Evolutionary conservation across 2,888 invertebrate species (phyloP).

Genomic region (Tigriopus californicus): DNA sequence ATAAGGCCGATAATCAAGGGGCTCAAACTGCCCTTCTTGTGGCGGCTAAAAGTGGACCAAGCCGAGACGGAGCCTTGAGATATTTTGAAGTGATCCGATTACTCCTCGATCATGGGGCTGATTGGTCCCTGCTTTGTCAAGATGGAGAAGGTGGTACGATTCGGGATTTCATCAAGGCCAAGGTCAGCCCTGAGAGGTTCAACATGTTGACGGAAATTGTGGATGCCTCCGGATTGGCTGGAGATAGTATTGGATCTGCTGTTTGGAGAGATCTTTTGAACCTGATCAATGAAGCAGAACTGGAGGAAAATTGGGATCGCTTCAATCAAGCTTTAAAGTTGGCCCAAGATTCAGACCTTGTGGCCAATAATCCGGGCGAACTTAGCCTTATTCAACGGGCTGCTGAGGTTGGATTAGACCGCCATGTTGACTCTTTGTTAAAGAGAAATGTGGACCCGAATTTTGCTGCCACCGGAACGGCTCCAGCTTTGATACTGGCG

Average conservation of each 20-base stretch:
- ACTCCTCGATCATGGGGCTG: neutral
- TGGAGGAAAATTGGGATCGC: neutral
- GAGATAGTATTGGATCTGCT: neutral
- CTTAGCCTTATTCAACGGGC: neutral
- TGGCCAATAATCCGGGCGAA: neutral
- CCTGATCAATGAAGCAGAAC: neutral
- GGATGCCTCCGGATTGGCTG: too few relatives aligned
- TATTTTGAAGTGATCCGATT: neutral
- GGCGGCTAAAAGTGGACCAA: neutral
- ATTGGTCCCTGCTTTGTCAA: neutral
- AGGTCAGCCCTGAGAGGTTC: too few relatives aligned
- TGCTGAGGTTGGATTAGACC: neutral
- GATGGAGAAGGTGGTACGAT: too few relatives aligned
- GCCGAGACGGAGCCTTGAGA: neutral
- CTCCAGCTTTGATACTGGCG: conserved; percentile 1
- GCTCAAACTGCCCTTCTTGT: neutral
- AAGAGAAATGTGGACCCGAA: neutral
- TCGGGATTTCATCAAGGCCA: too few relatives aligned
- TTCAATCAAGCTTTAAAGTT: neutral
- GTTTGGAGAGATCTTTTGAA: neutral
- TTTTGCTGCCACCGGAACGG: neutral
- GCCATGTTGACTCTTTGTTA: neutral
- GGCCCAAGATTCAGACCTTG: neutral
- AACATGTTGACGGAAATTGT: too few relatives aligned
- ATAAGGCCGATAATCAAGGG: neutral